Conservation (phyloP, 2,888 invertebrate genomes). For the Patella caerulea region DNA sequence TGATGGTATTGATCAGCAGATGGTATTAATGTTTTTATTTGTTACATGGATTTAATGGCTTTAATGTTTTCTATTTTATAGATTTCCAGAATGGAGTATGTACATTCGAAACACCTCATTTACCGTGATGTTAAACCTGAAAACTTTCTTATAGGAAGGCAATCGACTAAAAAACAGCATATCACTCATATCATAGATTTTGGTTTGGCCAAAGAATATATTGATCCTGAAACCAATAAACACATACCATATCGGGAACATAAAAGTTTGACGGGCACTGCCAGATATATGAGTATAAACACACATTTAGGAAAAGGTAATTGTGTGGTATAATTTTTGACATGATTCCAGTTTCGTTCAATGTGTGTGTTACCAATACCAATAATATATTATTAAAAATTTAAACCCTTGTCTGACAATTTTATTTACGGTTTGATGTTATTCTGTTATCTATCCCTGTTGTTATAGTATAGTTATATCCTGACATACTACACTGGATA, state of each 20-base stretch:
- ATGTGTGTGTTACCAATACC: too few relatives aligned
- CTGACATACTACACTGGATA: too few relatives aligned
- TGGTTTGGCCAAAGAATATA: constrained; percentile 99
- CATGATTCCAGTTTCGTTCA: too few relatives aligned
- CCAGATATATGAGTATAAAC: constrained; percentile 99
- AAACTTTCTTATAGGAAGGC: constrained; percentile 98
- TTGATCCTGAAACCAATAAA: constrained; percentile 93
- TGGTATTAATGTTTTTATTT: neutral
- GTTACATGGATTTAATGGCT: neutral
- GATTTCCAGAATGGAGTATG: constrained; percentile 99
- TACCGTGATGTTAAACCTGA: constrained; percentile 99
- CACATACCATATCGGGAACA: constrained; percentile 99
- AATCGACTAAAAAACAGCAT: constrained; percentile 97
- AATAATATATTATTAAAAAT: too few relatives aligned
- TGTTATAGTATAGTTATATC: too few relatives aligned
- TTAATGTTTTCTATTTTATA: constrained; percentile 73
- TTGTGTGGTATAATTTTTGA: too few relatives aligned
- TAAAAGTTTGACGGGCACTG: constrained; percentile 99
- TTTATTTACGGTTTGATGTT: too few relatives aligned
- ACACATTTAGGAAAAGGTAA: constrained; percentile 98
- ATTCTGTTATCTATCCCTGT: too few relatives aligned
- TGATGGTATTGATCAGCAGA: too few relatives aligned
- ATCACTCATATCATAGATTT: constrained; percentile 99
- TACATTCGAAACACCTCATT: constrained; percentile 98
- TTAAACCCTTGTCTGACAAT: too few relatives aligned